Conservation (phyloP, 2,888 invertebrate species). For the Crioceris asparagi region DNA sequence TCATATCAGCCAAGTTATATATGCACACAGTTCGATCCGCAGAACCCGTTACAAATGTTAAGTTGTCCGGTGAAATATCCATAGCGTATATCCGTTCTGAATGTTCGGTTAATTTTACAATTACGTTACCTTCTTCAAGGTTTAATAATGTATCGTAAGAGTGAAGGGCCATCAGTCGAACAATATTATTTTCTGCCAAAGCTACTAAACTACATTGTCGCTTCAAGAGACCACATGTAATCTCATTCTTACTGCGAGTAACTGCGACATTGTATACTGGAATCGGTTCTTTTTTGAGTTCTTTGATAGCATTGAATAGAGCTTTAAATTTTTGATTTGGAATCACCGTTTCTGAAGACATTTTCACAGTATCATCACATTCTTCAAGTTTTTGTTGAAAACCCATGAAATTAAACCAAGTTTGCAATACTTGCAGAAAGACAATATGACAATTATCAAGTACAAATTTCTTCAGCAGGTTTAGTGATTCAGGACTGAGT, state of each 20-base stretch:
- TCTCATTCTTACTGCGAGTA: conserved; percentile 26
- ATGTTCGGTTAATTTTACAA: conserved; percentile 28
- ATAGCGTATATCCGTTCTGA: conserved; percentile 29
- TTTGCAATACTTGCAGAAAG: conserved; percentile 34
- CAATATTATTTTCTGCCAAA: conserved; percentile 29
- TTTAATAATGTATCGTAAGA: conserved; percentile 19
- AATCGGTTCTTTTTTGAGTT: conserved; percentile 24
- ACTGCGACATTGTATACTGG: conserved; percentile 27
- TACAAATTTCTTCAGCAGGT: conserved; percentile 30
- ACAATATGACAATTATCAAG: conserved; percentile 31
- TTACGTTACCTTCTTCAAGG: conserved; percentile 17
- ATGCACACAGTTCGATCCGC: conserved; percentile 31
- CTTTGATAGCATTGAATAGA: conserved; percentile 23
- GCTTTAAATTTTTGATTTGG: conserved; percentile 24
- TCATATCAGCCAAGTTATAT: conserved; percentile 27
- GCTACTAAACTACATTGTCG: conserved; percentile 27
- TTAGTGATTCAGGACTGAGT: conserved; percentile 48
- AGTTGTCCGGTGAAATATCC: conserved; percentile 24
- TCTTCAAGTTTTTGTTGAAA: conserved; percentile 9
- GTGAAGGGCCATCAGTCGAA: conserved; percentile 28
- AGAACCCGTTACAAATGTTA: conserved; percentile 29
- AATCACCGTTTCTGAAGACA: conserved; percentile 5
- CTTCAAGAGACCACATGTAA: conserved; percentile 31
- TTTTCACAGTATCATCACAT: conserved; percentile 5
- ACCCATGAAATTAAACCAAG: conserved; percentile 37